Evolutionary conservation across 2,888 invertebrate species (phyloP).

Genomic region (Hartigia nigra): DNA sequence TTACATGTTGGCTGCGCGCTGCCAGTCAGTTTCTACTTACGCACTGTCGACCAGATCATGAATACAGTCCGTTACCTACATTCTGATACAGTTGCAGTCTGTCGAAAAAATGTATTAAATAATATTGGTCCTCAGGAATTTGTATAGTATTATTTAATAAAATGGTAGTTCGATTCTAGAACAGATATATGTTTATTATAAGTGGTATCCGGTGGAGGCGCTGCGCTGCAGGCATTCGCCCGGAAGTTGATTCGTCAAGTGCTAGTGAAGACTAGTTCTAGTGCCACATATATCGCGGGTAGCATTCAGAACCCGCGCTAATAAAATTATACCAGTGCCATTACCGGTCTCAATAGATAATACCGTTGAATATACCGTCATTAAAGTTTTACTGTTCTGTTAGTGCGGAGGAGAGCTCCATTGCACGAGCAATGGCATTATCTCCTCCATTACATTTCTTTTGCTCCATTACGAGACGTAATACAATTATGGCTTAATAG

Average conservation of each 20-base stretch:
- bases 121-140: background rate
- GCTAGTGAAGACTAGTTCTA: conserved; percentile 13
- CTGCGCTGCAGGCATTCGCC: conserved; percentile 37
- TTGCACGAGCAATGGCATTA: background rate
- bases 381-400: conserved; percentile 22
- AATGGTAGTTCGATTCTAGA: background rate
- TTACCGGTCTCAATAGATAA: conserved; percentile 9
- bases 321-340: conserved; percentile 39
- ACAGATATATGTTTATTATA: background rate
- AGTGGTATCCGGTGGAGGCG: conserved; percentile 37
- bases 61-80: conserved; percentile 45
- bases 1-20: conserved; percentile 45
- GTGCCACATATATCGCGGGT: conserved; percentile 22
- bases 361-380: conserved; percentile 20
- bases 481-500: background rate
- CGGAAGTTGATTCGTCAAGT: conserved; percentile 43
- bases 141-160: background rate
- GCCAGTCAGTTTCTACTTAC: conserved; percentile 23
- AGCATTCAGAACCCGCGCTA: conserved; percentile 40
- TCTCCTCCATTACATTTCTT: background rate
- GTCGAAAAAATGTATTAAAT: background rate
- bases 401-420: background rate
- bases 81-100: conserved; percentile 23
- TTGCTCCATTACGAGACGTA: background rate
- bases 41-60: conserved; percentile 34